Evolutionary conservation across 2,888 invertebrate species (phyloP).

Genomic region (Seira musarum): DNA sequence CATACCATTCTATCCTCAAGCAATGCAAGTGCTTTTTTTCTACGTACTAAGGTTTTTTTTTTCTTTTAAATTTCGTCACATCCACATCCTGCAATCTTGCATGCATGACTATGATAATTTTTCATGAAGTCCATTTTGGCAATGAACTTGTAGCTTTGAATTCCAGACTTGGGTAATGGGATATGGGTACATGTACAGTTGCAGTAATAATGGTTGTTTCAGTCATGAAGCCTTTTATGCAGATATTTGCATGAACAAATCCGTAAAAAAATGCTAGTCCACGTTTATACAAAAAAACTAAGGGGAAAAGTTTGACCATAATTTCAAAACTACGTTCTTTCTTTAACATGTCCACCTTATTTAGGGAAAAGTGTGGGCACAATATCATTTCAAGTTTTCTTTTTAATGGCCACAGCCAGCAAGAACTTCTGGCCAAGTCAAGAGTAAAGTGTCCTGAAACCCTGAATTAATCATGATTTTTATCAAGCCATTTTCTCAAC

Average conservation of each 20-base stretch:
- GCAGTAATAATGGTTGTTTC: no score
- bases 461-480: constrained; percentile 54
- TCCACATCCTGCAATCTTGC: neutral
- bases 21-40: no score
- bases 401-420: neutral
- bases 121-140: constrained; percentile 25
- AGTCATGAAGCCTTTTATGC: neutral
- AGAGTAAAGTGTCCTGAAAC: constrained; percentile 25
- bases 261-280: no score
- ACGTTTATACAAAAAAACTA: no score
- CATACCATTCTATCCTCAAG: no score
- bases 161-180: neutral
- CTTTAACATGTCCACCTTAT: neutral
- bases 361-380: neutral
- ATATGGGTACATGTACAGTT: no score
- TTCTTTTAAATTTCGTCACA: neutral
- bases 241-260: neutral
- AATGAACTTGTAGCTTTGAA: constrained; percentile 41
- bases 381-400: neutral
- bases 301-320: no score
- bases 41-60: neutral
- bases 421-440: neutral
- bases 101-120: neutral
- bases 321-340: no score
- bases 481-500: constrained; percentile 41